These are phyloP conservation scores for Daphoenositta chrysoptera DNA, from an alignment of 2,113 vertebrate genomes.

Conservation along the genomic window DNA sequence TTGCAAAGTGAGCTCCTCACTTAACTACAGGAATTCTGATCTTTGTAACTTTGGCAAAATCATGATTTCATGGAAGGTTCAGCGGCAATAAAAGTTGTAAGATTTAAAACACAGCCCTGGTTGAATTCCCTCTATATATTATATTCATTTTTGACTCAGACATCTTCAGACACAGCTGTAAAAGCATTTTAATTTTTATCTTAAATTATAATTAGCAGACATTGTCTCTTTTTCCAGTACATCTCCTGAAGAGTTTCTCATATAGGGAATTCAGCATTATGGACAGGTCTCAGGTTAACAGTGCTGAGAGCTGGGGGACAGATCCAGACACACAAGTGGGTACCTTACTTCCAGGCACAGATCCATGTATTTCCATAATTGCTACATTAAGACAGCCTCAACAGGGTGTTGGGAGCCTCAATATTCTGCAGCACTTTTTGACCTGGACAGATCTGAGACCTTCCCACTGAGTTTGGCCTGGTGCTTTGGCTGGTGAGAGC, in stretches of 20 bases:
- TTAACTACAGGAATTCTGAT: background rate
- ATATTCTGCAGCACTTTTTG: background rate
- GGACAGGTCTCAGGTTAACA: background rate
- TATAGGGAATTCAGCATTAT: background rate
- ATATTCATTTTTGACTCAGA: background rate
- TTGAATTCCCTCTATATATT: background rate
- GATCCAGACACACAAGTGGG: background rate
- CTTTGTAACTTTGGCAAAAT: conserved; percentile 22
- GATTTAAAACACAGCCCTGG: background rate
- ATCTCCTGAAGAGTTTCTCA: background rate
- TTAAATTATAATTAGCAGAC: background rate
- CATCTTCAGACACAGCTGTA: background rate
- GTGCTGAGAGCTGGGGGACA: background rate
- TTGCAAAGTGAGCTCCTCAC: conserved; percentile 11
- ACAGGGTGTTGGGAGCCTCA: background rate
- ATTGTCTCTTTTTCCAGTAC: background rate
- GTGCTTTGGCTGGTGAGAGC: background rate
- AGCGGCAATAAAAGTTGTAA: background rate
- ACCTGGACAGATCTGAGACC: background rate
- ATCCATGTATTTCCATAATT: background rate
- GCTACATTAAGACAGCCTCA: background rate
- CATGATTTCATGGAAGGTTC: conserved; percentile 17
- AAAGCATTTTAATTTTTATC: background rate
- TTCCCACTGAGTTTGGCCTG: background rate
- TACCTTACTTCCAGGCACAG: background rate